Percentiles rank a stretch among this genome's conserved stretches.
phyloP scores from a whole-genome alignment of 2,113 vertebrate species.

The Macaca nemestrina region DNA sequence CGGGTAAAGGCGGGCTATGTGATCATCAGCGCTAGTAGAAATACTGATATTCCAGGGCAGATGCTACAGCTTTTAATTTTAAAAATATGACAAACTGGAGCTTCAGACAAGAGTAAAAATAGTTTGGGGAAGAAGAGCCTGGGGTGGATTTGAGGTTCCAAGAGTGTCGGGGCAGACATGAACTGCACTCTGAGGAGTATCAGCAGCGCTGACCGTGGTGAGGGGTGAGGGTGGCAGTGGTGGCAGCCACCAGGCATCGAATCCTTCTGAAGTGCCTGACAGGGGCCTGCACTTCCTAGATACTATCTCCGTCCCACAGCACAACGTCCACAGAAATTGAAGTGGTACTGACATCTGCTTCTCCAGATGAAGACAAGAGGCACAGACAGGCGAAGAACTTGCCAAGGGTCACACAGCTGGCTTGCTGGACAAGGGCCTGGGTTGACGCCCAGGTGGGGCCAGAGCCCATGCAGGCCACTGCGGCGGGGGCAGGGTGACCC shows the following conservation, averaged over 20 bases:
- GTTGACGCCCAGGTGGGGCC: neutral
- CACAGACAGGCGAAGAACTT: neutral
- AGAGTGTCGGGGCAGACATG: too few species aligned
- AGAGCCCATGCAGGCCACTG: neutral
- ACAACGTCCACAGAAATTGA: accelerated
- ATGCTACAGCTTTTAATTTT: neutral
- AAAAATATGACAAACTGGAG: accelerated
- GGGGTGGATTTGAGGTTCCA: neutral
- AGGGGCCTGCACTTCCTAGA: too few species aligned
- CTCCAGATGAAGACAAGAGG: neutral
- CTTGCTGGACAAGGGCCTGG: neutral
- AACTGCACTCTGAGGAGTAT: neutral
- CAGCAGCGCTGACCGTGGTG: neutral
- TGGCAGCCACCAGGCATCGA: accelerated
- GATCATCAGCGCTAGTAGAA: accelerated
- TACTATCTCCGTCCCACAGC: neutral
- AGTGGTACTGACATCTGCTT: neutral
- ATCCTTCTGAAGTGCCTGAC: too few species aligned
- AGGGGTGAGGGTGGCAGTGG: neutral
- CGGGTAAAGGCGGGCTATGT: accelerated
- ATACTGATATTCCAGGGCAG: accelerated
- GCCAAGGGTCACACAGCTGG: neutral
- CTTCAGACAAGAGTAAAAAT: neutral
- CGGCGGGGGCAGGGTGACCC: accelerated
- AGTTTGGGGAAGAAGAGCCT: neutral